phyloP scores from a whole-genome alignment of 2,113 vertebrate genomes.

The Typhlomys cinereus region DNA sequence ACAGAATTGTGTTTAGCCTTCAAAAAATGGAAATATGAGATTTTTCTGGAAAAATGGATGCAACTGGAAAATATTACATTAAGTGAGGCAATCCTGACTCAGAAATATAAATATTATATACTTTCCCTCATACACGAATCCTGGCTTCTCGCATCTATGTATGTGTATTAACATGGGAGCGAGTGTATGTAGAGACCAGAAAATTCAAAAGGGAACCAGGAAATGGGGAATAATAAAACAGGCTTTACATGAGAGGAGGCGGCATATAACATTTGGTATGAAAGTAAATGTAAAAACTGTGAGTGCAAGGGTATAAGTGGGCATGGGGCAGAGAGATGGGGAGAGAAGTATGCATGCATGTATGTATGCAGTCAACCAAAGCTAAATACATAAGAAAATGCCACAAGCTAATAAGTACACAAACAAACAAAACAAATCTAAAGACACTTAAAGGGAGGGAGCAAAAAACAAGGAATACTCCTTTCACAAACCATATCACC shows the following conservation, averaged over 20 bases:
- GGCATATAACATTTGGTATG: no score
- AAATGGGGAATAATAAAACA: neutral
- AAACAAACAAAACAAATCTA: neutral
- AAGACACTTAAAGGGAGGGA: neutral
- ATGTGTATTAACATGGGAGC: neutral
- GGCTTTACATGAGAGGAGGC: neutral
- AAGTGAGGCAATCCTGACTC: neutral
- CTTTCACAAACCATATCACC: neutral
- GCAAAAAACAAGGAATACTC: neutral
- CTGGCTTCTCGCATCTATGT: neutral
- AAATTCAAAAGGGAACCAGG: neutral
- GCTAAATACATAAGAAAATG: neutral
- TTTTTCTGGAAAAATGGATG: neutral
- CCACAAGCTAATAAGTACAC: no score
- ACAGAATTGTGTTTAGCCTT: neutral
- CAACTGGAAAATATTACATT: neutral
- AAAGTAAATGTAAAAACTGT: neutral
- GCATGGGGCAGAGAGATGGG: neutral
- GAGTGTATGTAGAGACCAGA: neutral
- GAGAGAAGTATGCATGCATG: no score
- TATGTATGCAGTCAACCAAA: neutral
- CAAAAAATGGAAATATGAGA: neutral
- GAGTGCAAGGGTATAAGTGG: neutral
- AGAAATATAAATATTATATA: neutral
- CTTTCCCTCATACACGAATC: neutral